phyloP scores from a whole-genome alignment of 2,113 vertebrate species.

The human (Homo sapiens) region GRCh38 chr2:162067001-162067500 shows the following conservation, averaged over 20 bases:
- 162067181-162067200: background rate
- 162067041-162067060: background rate
- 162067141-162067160: background rate
- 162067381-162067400: background rate
- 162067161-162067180: background rate
- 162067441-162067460: background rate
- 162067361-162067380: background rate
- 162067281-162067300: background rate
- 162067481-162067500: background rate
- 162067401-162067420: background rate
- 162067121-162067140: background rate
- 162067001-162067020: background rate
- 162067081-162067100: background rate
- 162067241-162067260: background rate
- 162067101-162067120: background rate
- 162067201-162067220: background rate
- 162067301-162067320: background rate
- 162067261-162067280: background rate
- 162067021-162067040: background rate
- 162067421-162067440: background rate
- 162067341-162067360: background rate
- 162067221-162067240: background rate
- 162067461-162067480: background rate
- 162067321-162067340: background rate
- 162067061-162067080: background rate